phyloP scores from a whole-genome alignment of 2,113 vertebrate genomes.

The Spilogale gracilis region DNA sequence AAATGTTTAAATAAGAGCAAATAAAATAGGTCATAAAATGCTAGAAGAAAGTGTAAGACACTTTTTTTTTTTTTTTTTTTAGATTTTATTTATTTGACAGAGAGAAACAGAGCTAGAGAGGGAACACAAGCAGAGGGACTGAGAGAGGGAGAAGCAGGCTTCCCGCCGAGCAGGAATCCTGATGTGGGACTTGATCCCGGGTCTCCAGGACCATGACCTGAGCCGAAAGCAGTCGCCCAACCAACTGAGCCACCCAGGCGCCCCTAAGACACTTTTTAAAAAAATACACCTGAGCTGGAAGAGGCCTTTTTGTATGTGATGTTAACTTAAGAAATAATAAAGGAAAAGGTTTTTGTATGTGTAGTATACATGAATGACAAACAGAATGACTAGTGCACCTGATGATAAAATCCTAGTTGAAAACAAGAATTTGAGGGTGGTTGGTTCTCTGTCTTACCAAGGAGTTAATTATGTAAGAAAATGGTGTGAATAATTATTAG shows the following conservation, averaged over 20 bases:
- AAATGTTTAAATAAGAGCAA: slow-evolving; percentile 11
- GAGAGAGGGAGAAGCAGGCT: no score
- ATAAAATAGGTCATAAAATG: neutral
- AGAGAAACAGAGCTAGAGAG: no score
- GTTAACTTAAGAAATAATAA: neutral
- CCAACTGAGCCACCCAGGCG: no score
- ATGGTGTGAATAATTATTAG: neutral
- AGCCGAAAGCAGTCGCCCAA: no score
- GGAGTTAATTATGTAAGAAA: slow-evolving; percentile 46
- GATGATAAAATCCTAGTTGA: neutral
- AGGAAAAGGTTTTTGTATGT: neutral
- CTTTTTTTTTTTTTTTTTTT: neutral
- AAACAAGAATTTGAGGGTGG: slow-evolving; percentile 13
- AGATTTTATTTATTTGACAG: no score
- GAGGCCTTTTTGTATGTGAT: neutral
- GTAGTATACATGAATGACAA: neutral
- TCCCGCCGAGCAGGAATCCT: no score
- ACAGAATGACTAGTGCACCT: neutral
- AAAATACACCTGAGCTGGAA: neutral
- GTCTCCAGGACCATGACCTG: no score
- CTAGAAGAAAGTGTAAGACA: neutral
- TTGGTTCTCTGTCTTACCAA: neutral
- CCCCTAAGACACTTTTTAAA: neutral
- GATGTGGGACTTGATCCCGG: no score
- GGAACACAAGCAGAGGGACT: no score